phyloP scores from a whole-genome alignment of 2,797 vertebrate genomes.

The Triplophysa bombifrons region DNA sequence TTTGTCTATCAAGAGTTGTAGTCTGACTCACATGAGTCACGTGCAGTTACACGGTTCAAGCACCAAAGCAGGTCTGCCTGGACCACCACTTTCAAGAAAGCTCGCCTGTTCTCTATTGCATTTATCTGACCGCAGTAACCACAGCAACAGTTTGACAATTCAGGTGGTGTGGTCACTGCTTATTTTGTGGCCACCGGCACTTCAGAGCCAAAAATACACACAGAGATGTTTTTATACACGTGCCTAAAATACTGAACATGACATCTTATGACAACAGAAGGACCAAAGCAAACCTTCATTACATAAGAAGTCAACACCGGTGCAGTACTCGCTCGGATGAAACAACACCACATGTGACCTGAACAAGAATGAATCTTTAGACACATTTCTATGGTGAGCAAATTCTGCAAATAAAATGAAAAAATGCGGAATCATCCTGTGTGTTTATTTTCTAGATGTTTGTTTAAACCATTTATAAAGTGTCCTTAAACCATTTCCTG shows the following conservation, averaged over 20 bases:
- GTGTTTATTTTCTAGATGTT: too few species aligned
- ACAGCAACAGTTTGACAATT: constrained; percentile 45
- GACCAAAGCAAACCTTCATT: background rate
- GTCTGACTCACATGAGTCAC: constrained; percentile 23
- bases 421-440: background rate
- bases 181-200: constrained; percentile 18
- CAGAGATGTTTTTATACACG: background rate
- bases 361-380: background rate
- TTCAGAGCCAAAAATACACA: background rate
- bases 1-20: background rate
- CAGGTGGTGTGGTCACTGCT: constrained; percentile 26
- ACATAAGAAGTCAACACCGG: background rate
- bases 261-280: background rate
- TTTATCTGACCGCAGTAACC: constrained; percentile 26
- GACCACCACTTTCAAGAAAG: constrained; percentile 30
- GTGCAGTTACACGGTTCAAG: constrained; percentile 3
- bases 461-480: too few species aligned
- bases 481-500: too few species aligned
- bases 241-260: background rate
- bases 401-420: background rate
- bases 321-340: background rate
- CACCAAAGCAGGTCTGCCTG: background rate
- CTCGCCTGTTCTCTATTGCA: background rate
- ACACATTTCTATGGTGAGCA: background rate
- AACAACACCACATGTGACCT: background rate